A percentile compares a stretch with the other conserved stretches of the same genome.
Evolutionary conservation across 1,140 invertebrate genomes (phyloP).

Genomic region (Micrasema longulum): DNA sequence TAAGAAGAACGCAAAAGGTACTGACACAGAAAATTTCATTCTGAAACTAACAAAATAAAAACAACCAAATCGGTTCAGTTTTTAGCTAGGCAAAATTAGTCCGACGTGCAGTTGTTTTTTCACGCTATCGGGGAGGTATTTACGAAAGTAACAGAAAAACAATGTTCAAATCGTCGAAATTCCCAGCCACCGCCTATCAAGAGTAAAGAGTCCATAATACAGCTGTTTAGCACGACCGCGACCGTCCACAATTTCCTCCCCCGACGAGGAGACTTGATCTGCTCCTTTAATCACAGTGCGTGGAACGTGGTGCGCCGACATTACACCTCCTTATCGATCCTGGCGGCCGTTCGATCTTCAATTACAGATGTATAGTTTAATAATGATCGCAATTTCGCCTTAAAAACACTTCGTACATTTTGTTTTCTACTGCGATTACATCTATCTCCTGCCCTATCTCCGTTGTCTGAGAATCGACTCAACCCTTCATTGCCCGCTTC

Average conservation of each 20-base stretch:
- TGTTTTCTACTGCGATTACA: constrained; percentile 18
- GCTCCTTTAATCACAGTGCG: constrained; percentile 28
- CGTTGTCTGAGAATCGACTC: neutral
- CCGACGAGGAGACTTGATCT: constrained; percentile 2
- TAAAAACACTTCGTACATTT: constrained; percentile 35
- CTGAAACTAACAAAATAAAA: no score
- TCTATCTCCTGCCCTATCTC: constrained; percentile 17
- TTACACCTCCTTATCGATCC: constrained; percentile 48
- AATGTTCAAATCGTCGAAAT: no score
- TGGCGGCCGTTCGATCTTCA: constrained; percentile 40
- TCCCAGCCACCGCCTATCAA: no score
- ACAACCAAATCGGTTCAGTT: no score
- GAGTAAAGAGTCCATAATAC: no score
- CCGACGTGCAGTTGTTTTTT: no score
- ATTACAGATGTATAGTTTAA: constrained; percentile 50
- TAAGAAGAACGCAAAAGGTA: no score
- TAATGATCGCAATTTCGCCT: constrained; percentile 41
- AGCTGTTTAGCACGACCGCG: constrained; percentile 3
- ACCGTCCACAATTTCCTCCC: constrained; percentile 26
- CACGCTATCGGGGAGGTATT: no score
- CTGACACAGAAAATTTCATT: no score
- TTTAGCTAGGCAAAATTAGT: no score
- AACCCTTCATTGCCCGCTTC: constrained; percentile 11
- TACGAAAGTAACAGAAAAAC: no score
- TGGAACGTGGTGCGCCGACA: constrained; percentile 35